A percentile compares a stretch with the other conserved stretches of the same genome.
Evolutionary conservation across 2,888 invertebrate genomes (phyloP).

Genomic region (Rhodophaea formosa): DNA sequence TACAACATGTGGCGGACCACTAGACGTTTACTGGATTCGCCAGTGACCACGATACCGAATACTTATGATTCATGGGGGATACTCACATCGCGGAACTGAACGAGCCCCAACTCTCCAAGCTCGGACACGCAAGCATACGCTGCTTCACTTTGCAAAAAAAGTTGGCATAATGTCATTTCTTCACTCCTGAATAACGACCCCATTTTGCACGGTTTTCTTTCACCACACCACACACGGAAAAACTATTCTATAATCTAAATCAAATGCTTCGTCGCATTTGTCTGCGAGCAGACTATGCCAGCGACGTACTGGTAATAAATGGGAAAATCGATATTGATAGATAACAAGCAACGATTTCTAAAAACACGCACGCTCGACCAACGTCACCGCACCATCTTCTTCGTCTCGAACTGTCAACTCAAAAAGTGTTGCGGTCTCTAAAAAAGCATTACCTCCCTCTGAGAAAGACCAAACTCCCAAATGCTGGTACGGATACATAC

Average conservation of each 20-base stretch:
- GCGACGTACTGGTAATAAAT: constrained; percentile 69
- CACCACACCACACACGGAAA: constrained; percentile 53
- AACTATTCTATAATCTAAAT: constrained; percentile 39
- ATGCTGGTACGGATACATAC: too few relatives aligned
- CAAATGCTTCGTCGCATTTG: constrained; percentile 63
- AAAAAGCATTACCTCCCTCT: not conserved
- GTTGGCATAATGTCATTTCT: constrained; percentile 99
- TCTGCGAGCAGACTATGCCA: constrained; percentile 69
- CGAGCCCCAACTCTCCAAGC: constrained; percentile 97
- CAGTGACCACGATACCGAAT: not conserved
- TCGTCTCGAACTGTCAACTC: not conserved
- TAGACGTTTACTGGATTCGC: not conserved
- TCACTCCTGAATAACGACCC: constrained; percentile 97
- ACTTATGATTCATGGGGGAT: constrained; percentile 22
- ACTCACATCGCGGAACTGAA: constrained; percentile 97
- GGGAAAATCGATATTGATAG: constrained; percentile 60
- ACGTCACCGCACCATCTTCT: constrained; percentile 38
- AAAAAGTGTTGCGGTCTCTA: not conserved
- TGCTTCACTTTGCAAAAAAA: constrained; percentile 98
- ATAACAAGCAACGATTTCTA: constrained; percentile 43
- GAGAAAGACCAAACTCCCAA: not conserved
- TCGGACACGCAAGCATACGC: constrained; percentile 99
- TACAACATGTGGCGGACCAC: constrained; percentile 28
- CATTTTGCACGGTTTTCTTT: constrained; percentile 79
- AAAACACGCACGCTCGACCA: constrained; percentile 16